Base-by-base conservation (phyloP, 2,888 invertebrate genomes). In the Conistra vaccinii region DNA sequence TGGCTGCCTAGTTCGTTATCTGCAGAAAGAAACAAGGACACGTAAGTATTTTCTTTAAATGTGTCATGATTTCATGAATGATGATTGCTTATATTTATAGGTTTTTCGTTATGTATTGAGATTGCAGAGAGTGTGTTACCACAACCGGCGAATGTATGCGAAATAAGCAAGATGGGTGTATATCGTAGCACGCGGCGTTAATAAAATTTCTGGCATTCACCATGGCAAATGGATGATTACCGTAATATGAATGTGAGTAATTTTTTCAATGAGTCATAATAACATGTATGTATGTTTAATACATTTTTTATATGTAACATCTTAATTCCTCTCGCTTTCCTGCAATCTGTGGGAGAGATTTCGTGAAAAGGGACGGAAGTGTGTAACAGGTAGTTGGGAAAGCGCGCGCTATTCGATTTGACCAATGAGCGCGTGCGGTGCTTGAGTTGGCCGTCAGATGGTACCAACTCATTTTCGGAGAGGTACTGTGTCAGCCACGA, bases 1-100 rank as follows among this genome's bases (percentile, higher is more conserved):
- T 80, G 80, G 81, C 80, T 80, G 81, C 76, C 80, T 80, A 80
- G 80, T 72, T 81, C 76, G 51, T 69, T 76, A 80, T 81, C 80
- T 80, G 80, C 65, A 81, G 81, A 81, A 71, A 80, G 76, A 80
- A 80, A 80, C 57, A 80, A 80, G 55, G 81, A 72, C 65, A 80
- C 65, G 81, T 80, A 39, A 76, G 72, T 76, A 80, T 79, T 57
- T 53, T 66, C 62, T 45, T 32, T 53, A 3, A 35, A n/a, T 62
- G 67, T 71, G 58, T 45, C 63, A 65, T 58, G 53, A 53, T 80
- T 55, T 45, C 63, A 65, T 58, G 53, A 53, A 26, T 39, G 14
- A 55, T 55, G 32, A 51, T 42, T 58, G 17, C 35, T 53, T 53
- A 69, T 20, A 35, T 42, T 3, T 51, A 63, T 14, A 39, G 12